These are phyloP conservation scores for Oryzias curvinotus DNA, from an alignment of 2,113 vertebrate species.

Conservation along the genomic window DNA sequence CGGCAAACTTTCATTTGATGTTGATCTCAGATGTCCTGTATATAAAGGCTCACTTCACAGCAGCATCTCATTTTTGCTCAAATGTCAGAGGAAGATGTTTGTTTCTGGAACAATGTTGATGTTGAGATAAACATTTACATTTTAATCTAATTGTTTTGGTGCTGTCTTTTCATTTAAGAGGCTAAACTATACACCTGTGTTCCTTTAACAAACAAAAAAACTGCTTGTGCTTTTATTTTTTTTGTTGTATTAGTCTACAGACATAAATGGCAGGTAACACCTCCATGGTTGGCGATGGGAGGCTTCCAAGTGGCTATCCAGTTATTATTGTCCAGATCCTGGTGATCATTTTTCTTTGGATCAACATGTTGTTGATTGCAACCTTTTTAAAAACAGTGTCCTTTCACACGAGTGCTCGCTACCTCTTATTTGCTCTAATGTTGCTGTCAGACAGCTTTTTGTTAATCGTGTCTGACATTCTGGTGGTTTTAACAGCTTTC, in stretches of 20 bases:
- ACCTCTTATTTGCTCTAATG: constrained; percentile 59
- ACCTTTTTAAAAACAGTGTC: constrained; percentile 43
- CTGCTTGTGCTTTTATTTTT: neutral
- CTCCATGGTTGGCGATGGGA: too few species aligned
- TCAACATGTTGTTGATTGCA: constrained; percentile 36
- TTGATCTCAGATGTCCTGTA: neutral
- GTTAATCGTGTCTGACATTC: constrained; percentile 25
- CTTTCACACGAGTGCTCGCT: constrained; percentile 47
- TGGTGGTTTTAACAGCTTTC: neutral
- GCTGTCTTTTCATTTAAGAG: too few species aligned
- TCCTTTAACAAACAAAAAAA: neutral
- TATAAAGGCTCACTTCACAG: neutral
- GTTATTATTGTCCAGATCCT: constrained; percentile 36
- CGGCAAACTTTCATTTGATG: neutral
- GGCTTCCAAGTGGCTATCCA: fast-evolving
- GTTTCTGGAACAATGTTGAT: too few species aligned
- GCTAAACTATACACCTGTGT: neutral
- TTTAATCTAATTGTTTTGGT: too few species aligned
- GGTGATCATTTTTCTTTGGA: constrained; percentile 29
- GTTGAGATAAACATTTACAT: too few species aligned
- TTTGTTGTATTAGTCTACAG: neutral
- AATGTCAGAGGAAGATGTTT: too few species aligned
- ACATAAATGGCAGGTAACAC: neutral
- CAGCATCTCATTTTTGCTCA: neutral
- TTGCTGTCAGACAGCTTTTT: constrained; percentile 45